Evolutionary conservation across 2,888 invertebrate species (phyloP), one percentile per base, ranked within the genome.

Genomic region (Adelognathus sp.): DNA sequence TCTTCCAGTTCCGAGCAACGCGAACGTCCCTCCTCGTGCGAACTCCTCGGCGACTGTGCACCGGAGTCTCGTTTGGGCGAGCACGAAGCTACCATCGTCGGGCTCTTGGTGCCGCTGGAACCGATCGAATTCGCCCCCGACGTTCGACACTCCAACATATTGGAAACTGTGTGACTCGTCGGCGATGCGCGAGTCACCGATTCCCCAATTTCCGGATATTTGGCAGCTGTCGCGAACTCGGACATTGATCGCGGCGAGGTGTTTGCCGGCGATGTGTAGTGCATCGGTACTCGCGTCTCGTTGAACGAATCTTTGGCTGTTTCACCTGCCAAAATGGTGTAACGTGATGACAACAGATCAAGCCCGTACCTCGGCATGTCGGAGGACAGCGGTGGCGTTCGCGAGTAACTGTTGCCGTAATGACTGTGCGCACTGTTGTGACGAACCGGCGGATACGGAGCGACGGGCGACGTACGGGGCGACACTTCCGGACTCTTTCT

Each of bases 1-100:
- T 96, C 95, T 64, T 95, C 95, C 63, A 80, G 82, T 64, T 90
- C 90, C 2, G 90, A 90, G 36, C 87, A 89, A 41, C 88, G 83
- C 14, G 88, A 88, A 3, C 85, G 83, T 2, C 67, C 84, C 41
- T 87, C 90, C 21, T 86, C 88, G 52, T 87, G 86, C 0, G 85
- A 87, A 70, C 90, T 89, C 64, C 85, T 84, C 2, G 90, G 90
- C 0, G 90, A 90, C 5, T 89, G 88, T 0, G 86, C 83, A 0
- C 76, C 83, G 27, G 80, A 84, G 2, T 87, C 88, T n/a, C 78
- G 75, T 76, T 83, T 85, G 0, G 83, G 83, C 14, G 85, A 84
- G 1, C 29, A 11, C 2, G 79, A 71, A 0, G 64, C 29, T 2
- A 50, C 31, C 6, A 63, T 41, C 1, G 46, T 63, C 0, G 80